These are phyloP conservation scores for Pandemis heparana DNA, from an alignment of 2,888 invertebrate species.

Conservation along the genomic window DNA sequence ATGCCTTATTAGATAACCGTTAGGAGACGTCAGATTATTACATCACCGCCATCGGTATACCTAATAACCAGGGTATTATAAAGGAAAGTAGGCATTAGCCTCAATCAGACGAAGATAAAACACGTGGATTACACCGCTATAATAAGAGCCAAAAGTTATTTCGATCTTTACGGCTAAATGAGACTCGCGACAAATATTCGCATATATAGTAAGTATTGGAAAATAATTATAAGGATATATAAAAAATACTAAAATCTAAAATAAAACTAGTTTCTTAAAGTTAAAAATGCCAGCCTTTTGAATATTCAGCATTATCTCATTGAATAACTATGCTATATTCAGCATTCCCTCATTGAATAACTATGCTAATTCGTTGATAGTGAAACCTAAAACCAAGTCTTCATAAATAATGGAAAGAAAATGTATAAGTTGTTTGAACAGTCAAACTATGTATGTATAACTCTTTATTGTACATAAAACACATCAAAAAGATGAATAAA, in stretches of 20 bases:
- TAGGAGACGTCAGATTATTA: slow-evolving; percentile 22
- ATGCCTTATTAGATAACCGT: slow-evolving; percentile 24
- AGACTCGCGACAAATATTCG: too few species aligned
- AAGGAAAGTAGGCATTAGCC: slow-evolving; percentile 30
- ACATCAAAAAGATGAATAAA: too few species aligned
- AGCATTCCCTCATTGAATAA: too few species aligned
- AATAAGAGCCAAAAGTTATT: slow-evolving; percentile 1
- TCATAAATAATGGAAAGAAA: too few species aligned
- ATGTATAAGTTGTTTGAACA: background rate
- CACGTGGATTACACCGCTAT: background rate
- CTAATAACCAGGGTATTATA: slow-evolving; percentile 6
- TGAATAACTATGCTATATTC: too few species aligned
- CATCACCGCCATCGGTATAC: slow-evolving; percentile 18
- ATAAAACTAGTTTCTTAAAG: too few species aligned
- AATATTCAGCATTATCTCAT: too few species aligned
- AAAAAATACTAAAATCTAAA: too few species aligned
- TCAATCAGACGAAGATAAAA: slow-evolving; percentile 12
- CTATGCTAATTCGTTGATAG: background rate
- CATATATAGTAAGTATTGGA: too few species aligned
- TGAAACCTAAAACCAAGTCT: background rate
- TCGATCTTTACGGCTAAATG: background rate
- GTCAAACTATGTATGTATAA: background rate
- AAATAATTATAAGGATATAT: too few species aligned
- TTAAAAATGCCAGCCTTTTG: too few species aligned
- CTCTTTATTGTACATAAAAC: too few species aligned